Conservation (phyloP, 1,140 invertebrate species). For the Conus ventricosus region DNA sequence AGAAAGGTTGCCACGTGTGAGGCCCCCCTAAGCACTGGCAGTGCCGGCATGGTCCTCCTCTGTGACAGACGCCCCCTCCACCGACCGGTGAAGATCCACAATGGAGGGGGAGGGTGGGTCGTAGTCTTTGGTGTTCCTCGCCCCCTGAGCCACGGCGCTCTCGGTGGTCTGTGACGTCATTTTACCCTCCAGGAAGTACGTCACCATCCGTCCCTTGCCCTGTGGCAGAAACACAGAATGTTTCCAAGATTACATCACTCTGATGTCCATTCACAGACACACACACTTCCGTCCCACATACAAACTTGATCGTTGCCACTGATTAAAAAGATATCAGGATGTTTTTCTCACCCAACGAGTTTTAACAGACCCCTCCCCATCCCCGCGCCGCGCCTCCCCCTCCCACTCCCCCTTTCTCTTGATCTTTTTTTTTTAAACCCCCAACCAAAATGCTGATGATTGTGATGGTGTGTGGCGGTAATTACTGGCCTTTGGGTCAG, state of each 20-base stretch:
- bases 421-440: too few relatives aligned
- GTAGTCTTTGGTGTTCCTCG: neutral
- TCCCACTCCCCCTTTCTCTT: too few relatives aligned
- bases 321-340: neutral
- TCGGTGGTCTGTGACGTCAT: neutral
- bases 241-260: neutral
- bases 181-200: slow-evolving; percentile 52
- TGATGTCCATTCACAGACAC: neutral
- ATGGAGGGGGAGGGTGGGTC: neutral
- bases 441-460: too few relatives aligned
- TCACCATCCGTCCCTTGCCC: slow-evolving; percentile 54
- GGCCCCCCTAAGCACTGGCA: neutral
- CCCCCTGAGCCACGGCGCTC: neutral
- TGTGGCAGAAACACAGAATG: slow-evolving; percentile 26
- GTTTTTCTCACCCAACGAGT: too few relatives aligned
- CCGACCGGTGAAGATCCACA: neutral
- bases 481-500: too few relatives aligned
- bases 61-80: neutral
- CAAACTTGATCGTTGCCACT: neutral
- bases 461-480: too few relatives aligned
- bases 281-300: neutral
- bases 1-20: too few relatives aligned
- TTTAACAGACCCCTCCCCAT: too few relatives aligned
- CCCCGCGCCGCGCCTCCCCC: too few relatives aligned
- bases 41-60: neutral